Percentiles rank a stretch among this genome's conserved stretches.
phyloP scores from a whole-genome alignment of 1,140 invertebrate genomes.

The Trichoplusia ni region DNA sequence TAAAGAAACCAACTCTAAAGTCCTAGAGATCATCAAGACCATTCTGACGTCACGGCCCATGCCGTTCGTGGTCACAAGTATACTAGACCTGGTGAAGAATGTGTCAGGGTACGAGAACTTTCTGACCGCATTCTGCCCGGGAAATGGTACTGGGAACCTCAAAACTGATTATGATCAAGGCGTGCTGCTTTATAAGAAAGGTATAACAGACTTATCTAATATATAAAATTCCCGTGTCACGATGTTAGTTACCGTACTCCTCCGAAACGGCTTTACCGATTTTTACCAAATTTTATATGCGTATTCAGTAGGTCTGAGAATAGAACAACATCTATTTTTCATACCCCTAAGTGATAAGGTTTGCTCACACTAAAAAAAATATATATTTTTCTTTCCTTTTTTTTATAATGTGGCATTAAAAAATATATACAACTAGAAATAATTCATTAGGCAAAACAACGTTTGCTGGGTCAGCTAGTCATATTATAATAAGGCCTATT shows the following conservation, averaged over 20 bases:
- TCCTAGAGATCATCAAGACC: slow-evolving; percentile 42
- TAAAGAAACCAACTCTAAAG: neutral
- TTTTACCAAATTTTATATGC: no score
- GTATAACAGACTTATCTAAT: slow-evolving; percentile 29
- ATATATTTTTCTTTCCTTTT: no score
- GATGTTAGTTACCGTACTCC: no score
- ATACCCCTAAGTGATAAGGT: no score
- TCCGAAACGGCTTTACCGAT: no score
- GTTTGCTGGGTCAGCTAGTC: no score
- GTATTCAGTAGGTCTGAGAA: no score
- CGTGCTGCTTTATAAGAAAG: slow-evolving; percentile 63
- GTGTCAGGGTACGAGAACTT: slow-evolving; percentile 12
- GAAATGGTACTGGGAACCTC: slow-evolving; percentile 48
- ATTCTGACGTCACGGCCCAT: slow-evolving; percentile 52
- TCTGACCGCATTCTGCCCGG: slow-evolving; percentile 38
- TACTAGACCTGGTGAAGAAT: slow-evolving; percentile 40
- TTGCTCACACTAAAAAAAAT: no score
- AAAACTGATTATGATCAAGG: slow-evolving; percentile 69
- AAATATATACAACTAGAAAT: neutral
- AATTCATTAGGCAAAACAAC: no score
- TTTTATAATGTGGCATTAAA: no score
- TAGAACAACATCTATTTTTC: no score
- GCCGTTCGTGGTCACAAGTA: slow-evolving; percentile 42
- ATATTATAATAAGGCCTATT: no score
- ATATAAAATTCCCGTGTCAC: neutral